Percentiles rank a stretch among this genome's conserved stretches.
Conservation (phyloP, 2,113 vertebrate species). For the Centropristis striata region DNA sequence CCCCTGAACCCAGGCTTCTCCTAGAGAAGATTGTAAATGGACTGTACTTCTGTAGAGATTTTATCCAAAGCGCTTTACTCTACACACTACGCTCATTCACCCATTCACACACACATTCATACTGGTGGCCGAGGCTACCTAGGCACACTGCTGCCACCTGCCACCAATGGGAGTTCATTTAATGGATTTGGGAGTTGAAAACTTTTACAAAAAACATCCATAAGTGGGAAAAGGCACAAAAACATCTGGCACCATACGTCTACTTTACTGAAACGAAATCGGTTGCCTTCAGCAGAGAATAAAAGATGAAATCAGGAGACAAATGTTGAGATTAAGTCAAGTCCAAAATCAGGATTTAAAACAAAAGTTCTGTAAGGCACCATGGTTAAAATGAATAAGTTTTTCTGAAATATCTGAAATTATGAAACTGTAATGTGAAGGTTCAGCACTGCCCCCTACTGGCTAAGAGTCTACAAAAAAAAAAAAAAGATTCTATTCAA, state of each 20-base stretch:
- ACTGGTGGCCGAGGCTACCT: no score
- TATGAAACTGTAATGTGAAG: neutral
- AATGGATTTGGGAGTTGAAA: neutral
- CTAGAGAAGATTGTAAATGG: no score
- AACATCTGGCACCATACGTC: neutral
- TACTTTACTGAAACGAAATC: no score
- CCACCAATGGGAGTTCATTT: no score
- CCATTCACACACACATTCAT: no score
- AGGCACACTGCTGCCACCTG: no score
- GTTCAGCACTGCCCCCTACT: neutral
- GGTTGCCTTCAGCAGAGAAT: neutral
- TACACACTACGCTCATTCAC: no score
- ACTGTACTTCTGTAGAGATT: no score
- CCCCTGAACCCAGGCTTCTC: no score
- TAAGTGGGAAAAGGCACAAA: neutral
- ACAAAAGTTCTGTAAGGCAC: slow-evolving; percentile 28
- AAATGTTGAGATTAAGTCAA: neutral
- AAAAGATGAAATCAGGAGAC: neutral
- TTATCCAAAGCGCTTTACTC: no score
- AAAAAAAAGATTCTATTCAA: neutral
- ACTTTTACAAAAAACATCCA: neutral
- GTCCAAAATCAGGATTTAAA: neutral
- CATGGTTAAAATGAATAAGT: neutral
- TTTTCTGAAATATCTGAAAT: neutral
- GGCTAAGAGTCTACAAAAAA: neutral